phyloP scores from a whole-genome alignment of 2,797 vertebrate species.

The Clarias laeviceps region DNA sequence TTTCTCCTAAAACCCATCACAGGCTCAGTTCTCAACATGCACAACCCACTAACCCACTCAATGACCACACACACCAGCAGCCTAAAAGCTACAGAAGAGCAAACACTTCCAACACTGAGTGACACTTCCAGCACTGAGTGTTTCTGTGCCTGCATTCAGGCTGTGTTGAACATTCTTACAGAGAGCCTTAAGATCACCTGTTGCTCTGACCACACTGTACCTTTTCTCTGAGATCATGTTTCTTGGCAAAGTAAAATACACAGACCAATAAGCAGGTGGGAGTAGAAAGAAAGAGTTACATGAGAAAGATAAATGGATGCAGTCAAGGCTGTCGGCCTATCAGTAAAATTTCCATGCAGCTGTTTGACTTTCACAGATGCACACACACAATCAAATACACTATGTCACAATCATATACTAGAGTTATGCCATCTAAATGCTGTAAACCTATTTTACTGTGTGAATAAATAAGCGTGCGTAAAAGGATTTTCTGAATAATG shows the following conservation, averaged over 20 bases:
- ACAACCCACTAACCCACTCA: conserved; percentile 42
- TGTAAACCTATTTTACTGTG: not conserved
- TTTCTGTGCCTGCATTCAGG: conserved; percentile 19
- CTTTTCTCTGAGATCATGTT: conserved; percentile 55
- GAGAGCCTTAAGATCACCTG: conserved; percentile 67
- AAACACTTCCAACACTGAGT: conserved; percentile 70
- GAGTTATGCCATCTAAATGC: not conserved
- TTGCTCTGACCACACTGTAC: conserved; percentile 62
- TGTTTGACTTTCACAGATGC: conserved; percentile 57
- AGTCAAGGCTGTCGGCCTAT: conserved; percentile 62
- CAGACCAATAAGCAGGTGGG: conserved; percentile 2
- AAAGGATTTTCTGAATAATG: not conserved
- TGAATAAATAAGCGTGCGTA: not conserved
- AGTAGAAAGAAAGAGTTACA: conserved; percentile 40
- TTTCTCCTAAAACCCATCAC: conserved; percentile 40
- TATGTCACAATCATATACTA: not conserved
- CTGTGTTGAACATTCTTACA: conserved; percentile 14
- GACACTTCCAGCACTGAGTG: conserved; percentile 66
- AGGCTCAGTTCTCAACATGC: conserved; percentile 26
- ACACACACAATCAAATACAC: conserved; percentile 8
- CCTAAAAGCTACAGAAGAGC: conserved; percentile 23
- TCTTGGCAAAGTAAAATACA: conserved; percentile 47
- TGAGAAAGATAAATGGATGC: conserved; percentile 57
- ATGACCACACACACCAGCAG: conserved; percentile 36
- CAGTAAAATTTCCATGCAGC: conserved; percentile 60